phyloP scores from a whole-genome alignment of 2,113 vertebrate species.

The Sitta europaea region DNA sequence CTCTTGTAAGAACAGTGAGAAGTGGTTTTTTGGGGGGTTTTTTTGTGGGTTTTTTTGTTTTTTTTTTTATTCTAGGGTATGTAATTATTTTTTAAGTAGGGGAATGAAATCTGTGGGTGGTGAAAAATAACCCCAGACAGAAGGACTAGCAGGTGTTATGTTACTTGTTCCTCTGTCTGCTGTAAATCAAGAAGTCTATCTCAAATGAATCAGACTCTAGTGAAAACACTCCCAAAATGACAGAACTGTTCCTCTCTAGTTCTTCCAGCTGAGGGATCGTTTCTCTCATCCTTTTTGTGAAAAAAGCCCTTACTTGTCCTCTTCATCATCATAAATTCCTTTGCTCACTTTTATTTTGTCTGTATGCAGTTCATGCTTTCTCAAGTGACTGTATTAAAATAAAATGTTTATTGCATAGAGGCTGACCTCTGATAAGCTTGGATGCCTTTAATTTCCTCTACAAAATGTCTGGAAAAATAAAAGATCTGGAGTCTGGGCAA shows the following conservation, averaged over 20 bases:
- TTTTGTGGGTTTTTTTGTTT: no score
- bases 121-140: not conserved
- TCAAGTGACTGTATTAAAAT: not conserved
- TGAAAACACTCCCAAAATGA: not conserved
- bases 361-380: not conserved
- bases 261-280: not conserved
- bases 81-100: not conserved
- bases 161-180: not conserved
- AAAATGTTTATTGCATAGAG: not conserved
- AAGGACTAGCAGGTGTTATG: not conserved
- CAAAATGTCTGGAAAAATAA: not conserved
- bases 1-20: not conserved
- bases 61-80: not conserved
- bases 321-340: fast-evolving
- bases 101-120: not conserved
- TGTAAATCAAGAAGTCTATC: not conserved
- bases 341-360: not conserved
- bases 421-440: not conserved
- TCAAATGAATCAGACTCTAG: not conserved
- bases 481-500: not conserved
- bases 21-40: no score
- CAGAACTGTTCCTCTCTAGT: not conserved
- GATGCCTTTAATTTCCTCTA: not conserved
- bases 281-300: not conserved
- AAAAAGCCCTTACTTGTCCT: not conserved